Evolutionary conservation across 2,113 vertebrate species (phyloP), one percentile per base, ranked within the genome.

Genomic region (Clarias gariepinus): DNA sequence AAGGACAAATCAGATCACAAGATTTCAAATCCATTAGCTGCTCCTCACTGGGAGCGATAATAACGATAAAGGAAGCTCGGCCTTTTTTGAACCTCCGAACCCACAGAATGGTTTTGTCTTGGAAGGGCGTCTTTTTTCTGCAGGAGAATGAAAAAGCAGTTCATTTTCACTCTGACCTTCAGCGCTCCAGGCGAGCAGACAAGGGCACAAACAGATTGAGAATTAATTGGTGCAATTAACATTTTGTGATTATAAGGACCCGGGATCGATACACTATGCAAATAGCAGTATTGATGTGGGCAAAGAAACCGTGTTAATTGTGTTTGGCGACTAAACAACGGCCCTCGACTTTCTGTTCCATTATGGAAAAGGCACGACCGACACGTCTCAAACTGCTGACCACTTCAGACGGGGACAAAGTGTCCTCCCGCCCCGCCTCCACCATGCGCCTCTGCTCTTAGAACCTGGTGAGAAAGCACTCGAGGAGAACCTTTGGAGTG

Each of bases 211-310:
- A 97, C 95, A 97, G 96, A 97, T 96, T 96, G 96, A 94, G 94
- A 97, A 98, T 98, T 98, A 99, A 98, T 99, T 98, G 96, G 95
- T 95, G 94, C 97, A 97, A 98, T 99, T 99, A 99, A 97, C 96
- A 95, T 98, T 97, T 97, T 96, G 96, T 94, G 93, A 95, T 97
- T 97, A 96, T 98, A 99, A 98, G 96, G 96, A 96, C 95, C 96
- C 91, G 89, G 92, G 96, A 97, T 98, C 97, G 95, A 99, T 99
- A 97, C 92, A 90, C 92, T 93, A 97, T 97, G 96, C 95, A 98
- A 97, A 96, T 96, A 93, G 88, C 92, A 91, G 90, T 96, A 97
- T 96, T 91, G 95, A 97, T 96, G 96, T 94, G 93, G 69, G 92
- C 89, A 94, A 92, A 94, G 94, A 95, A 95, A 93, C 90, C 94